Evolutionary conservation across 2,888 invertebrate genomes (phyloP), one percentile per base, ranked within the genome.

Genomic region (Hymenopus coronatus): DNA sequence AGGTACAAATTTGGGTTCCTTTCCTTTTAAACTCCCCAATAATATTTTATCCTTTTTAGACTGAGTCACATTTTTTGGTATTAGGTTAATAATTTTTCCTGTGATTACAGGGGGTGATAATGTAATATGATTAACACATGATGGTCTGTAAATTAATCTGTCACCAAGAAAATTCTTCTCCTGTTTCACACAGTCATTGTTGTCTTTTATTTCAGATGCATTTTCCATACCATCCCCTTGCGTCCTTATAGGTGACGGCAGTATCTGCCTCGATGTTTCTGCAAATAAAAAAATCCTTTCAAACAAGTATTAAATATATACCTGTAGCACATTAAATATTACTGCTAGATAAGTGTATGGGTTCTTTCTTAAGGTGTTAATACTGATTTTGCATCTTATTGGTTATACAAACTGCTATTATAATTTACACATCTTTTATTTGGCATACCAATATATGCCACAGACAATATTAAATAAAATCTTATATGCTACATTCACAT

Each of bases 1-100:
- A 0, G 98, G 98, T 81, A 98, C 95, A 93, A 98, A 98, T 92
- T 97, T 97, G 0, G 97, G 97, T 91, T 96, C 96, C 91, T 95
- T 93, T 0, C 92, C 92, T 91, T 92, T 93, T 82, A 91, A 87
- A 27, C 87, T 90, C 20, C 89, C 94, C 0, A 93, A 93, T 40
- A 93, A 91, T 87, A 91, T 91, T 83, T 91, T 94, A 87, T 94
- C 94, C 91, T 95, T 95, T 91, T 94, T 95, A 84, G 94, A 94
- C 27, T 94, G 93, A 88, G 93, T 94, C 81, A 96, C 93, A 90
- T 96, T 94, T 91, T 95, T 96, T 20, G 97, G 96, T 87, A 96
- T 93, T 88, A 96, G 92, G 91, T 94, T 94, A n/a, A 95, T 93
- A 88, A 96, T 93, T 91, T 94, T 94, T 28, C 95, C 95, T 86